phyloP scores from a whole-genome alignment of 2,797 vertebrate species.

The Hyperoplus immaculatus region DNA sequence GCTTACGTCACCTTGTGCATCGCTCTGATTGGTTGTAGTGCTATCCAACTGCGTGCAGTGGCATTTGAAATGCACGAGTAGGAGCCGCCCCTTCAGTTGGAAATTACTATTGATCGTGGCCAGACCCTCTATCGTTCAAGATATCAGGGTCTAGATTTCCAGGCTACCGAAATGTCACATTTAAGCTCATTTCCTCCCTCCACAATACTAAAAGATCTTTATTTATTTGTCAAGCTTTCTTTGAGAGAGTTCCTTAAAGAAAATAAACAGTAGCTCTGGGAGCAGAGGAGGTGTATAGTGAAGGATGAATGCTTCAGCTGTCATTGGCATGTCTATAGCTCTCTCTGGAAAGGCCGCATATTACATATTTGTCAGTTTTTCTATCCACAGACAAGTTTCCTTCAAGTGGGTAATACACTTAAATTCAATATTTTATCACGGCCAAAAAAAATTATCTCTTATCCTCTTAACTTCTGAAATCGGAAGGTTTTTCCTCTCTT shows the following conservation, averaged over 20 bases:
- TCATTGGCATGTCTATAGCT: background rate
- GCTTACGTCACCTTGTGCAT: no score
- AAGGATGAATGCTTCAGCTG: constrained; percentile 1
- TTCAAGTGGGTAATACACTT: background rate
- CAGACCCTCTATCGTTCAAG: no score
- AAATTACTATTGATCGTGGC: no score
- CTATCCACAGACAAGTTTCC: constrained; percentile 2
- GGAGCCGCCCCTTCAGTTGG: no score
- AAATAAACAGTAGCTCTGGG: background rate
- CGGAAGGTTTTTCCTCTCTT: constrained; percentile 19
- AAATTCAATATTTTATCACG: constrained; percentile 21
- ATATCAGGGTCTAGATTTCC: no score
- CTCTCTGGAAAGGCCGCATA: background rate
- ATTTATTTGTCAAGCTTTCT: background rate
- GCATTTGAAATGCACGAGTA: no score
- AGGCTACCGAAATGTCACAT: no score
- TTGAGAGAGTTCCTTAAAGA: background rate
- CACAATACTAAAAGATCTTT: constrained; percentile 5
- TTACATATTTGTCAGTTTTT: constrained; percentile 1
- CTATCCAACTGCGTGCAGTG: no score
- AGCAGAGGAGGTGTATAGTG: background rate
- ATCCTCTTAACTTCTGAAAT: constrained; percentile 15
- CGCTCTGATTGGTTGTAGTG: no score
- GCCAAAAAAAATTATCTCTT: background rate
- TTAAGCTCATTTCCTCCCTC: background rate